Evolutionary conservation across 2,888 invertebrate species (phyloP), one percentile per base, ranked within the genome.

Genomic region (Harpalus rufipes): DNA sequence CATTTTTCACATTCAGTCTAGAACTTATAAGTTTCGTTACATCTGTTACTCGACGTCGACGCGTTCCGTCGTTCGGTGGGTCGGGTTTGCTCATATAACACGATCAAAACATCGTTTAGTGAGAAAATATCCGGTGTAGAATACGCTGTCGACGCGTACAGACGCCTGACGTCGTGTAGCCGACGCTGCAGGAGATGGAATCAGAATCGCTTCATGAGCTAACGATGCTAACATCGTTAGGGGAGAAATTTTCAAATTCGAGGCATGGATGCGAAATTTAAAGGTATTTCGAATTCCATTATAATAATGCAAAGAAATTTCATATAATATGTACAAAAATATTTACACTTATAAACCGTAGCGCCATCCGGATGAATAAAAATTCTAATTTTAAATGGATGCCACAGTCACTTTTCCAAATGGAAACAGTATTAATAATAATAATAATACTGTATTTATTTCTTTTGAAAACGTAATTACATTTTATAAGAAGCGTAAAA

Each of bases 101-200:
- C 61, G 59, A 80, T 80, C 80, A 80, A 80, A 80, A 80, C 61
- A 80, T 61, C 59, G 61, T 80, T 80, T 80, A 80, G 56, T 63
- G 61, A 61, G 80, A 80, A 80, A 80, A 80, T 80, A 44, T 80
- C 80, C 61, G 61, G 80, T 61, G 41, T 16, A 80, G 61, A 80
- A 61, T 61, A 61, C 41, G 61, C 56, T 61, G 79, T 79, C 56
- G 58, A 76, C 68, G n/a, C 39, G n/a, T 14, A 39, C 21, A 21
- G 68, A 39, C 44, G 44, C 44, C 44, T 32, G 44, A 12, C 44
- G 44, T 51, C 44, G 44, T 32, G 10, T 8, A 8, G 44, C 12
- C 44, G 44, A 12, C 44, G 44, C 12, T 51, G 44, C 44, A 8
- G 10, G 44, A 51, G 44, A 51, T 51, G 44, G 44, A 51, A 51